Evolutionary conservation across 2,113 vertebrate species (phyloP).

Genomic region (Lycaon pictus): DNA sequence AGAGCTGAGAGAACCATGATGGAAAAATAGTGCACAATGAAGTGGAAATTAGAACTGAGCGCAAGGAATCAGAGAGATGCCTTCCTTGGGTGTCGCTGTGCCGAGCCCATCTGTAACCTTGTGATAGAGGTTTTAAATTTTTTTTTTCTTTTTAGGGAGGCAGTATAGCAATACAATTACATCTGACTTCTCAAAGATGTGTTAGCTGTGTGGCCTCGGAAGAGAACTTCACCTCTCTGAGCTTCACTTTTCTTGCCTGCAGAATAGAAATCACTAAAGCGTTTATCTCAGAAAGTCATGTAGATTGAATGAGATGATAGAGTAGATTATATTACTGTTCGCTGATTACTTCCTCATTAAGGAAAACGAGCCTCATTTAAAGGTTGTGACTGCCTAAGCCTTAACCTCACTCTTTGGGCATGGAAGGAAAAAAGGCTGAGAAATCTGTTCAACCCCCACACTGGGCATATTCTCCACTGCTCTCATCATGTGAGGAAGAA

Average conservation of each 20-base stretch:
- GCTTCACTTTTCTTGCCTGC: background rate
- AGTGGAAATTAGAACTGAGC: background rate
- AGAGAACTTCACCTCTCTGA: slow-evolving; percentile 11
- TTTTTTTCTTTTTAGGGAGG: background rate
- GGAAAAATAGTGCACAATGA: background rate
- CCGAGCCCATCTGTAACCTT: background rate
- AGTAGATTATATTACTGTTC: background rate
- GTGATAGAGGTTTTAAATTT: background rate
- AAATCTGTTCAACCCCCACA: background rate
- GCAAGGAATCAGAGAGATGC: background rate
- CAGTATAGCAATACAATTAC: background rate
- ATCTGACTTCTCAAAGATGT: background rate
- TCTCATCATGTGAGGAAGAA: background rate
- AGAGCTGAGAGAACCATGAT: background rate
- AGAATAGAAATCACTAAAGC: background rate
- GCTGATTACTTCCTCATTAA: background rate
- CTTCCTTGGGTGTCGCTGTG: background rate
- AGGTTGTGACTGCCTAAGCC: background rate
- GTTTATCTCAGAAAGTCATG: background rate
- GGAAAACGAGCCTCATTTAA: background rate
- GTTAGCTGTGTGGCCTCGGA: slow-evolving; percentile 19
- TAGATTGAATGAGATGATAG: background rate
- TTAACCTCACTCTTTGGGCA: background rate
- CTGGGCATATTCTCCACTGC: background rate
- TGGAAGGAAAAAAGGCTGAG: background rate